Evolutionary conservation across 2,113 vertebrate species (phyloP).

Genomic region (Rhinoptilus africanus): DNA sequence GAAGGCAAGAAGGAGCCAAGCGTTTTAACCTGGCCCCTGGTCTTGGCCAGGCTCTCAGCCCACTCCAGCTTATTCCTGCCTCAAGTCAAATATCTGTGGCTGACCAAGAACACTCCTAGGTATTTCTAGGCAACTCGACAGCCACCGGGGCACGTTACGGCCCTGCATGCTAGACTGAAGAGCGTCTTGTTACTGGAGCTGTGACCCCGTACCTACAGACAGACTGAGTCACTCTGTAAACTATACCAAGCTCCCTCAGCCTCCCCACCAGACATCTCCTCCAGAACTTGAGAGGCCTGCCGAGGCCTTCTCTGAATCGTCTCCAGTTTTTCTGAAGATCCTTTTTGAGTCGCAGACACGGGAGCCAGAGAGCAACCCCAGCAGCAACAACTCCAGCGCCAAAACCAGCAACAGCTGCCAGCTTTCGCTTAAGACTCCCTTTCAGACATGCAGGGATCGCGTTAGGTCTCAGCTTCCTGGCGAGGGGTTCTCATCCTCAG

Average conservation of each 20-base stretch:
- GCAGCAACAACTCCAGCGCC: neutral
- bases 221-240: neutral
- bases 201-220: neutral
- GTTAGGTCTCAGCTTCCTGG: neutral
- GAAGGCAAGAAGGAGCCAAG: constrained; percentile 6
- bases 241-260: neutral
- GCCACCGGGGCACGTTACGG: rapidly evolving
- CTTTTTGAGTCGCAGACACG: rapidly evolving
- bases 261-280: neutral
- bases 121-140: constrained; percentile 1
- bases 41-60: neutral
- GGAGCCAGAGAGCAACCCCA: neutral
- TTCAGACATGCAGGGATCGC: neutral
- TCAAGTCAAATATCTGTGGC: constrained; percentile 36
- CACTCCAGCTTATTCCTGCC: neutral
- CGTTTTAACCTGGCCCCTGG: neutral
- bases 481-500: neutral
- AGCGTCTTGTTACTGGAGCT: neutral
- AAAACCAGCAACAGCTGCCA: neutral
- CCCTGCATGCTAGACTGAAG: neutral
- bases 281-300: neutral
- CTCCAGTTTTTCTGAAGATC: neutral
- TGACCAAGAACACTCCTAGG: constrained; percentile 13
- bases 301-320: rapidly evolving
- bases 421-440: neutral